Base-by-base conservation (phyloP, 2,888 invertebrate species). In the Drosophila diplacantha region DNA sequence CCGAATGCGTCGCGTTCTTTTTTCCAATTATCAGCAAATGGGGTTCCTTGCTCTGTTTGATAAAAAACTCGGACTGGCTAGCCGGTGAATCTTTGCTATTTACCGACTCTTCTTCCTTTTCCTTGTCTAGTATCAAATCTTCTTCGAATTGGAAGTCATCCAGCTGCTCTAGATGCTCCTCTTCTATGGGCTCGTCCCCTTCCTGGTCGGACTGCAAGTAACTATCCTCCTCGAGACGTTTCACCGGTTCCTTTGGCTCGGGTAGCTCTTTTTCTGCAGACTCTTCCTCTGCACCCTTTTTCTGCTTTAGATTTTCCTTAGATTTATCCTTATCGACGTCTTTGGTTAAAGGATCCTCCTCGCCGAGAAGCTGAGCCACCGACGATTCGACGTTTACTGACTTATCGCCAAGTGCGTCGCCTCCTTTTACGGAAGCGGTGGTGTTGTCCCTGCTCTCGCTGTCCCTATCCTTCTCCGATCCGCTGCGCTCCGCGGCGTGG, bases 1-100 rank as follows among this genome's bases (percentile, higher is more conserved):
- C n/a, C 7, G 41, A 9, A 24, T 14, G 12, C 16, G 34, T 9
- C 0, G 59, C 2, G 29, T 18, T 52, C 20, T 75, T 77, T 35
- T 72, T 72, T 34, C 79, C 58, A 35, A 83, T 83, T 11, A 81
- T 63, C 3, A 83, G 49, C 6, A 67, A 54, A n/a, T 69, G 64
- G 1, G 44, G 49, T 7, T 50, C 65, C 16, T 12, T 56, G 50
- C 47, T 65, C 37, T 71, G 64, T 51, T 80, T 80, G 35, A 84
- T 73, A 11, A 78, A 76, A 46, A 85, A 84, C 41, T 65, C 74
- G 2, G 50, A 38, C 46, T 62, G 59, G 8, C 35, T 24, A 34
- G 24, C 24, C n/a, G 29, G 11, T 11, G 65, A 32, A 5, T 43
- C 46, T 3, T 26, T 12, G 16, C n/a, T 9, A 2, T 29, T 52